A percentile compares a stretch with the other conserved stretches of the same genome.
phyloP scores from a whole-genome alignment of 2,888 invertebrate genomes.

The Acronicta leporina region DNA sequence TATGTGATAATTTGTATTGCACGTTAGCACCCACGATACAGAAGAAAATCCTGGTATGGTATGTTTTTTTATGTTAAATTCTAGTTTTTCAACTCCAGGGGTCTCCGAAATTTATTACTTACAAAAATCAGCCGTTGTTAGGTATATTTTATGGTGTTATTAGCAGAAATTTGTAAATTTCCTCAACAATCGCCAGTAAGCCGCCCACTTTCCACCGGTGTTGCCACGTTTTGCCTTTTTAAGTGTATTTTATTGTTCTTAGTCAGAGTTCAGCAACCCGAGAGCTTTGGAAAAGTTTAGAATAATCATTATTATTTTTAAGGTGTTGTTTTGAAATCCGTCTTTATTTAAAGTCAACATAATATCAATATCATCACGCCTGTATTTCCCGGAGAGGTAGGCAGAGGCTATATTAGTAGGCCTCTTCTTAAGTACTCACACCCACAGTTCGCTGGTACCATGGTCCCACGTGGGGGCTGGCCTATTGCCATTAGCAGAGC shows the following conservation, averaged over 20 bases:
- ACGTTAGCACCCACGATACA: too few relatives aligned
- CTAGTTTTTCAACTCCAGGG: background rate
- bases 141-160: constrained; percentile 70
- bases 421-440: too few relatives aligned
- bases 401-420: too few relatives aligned
- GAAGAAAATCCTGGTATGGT: too few relatives aligned
- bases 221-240: constrained; percentile 63
- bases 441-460: too few relatives aligned
- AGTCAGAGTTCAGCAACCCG: constrained; percentile 63
- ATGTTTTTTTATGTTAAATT: too few relatives aligned
- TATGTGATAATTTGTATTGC: too few relatives aligned
- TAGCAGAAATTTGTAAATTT: constrained; percentile 75
- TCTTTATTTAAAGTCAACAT: background rate
- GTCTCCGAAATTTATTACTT: constrained; percentile 7
- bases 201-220: constrained; percentile 68
- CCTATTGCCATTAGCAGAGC: too few relatives aligned
- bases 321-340: background rate
- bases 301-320: constrained; percentile 19
- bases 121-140: constrained; percentile 17
- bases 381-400: too few relatives aligned
- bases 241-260: constrained; percentile 67
- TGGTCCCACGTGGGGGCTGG: too few relatives aligned
- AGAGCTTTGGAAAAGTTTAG: constrained; percentile 41
- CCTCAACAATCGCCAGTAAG: constrained; percentile 58
- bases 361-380: too few relatives aligned